Evolutionary conservation across 2,797 vertebrate species (phyloP).

Genomic region (Enoplosus armatus): DNA sequence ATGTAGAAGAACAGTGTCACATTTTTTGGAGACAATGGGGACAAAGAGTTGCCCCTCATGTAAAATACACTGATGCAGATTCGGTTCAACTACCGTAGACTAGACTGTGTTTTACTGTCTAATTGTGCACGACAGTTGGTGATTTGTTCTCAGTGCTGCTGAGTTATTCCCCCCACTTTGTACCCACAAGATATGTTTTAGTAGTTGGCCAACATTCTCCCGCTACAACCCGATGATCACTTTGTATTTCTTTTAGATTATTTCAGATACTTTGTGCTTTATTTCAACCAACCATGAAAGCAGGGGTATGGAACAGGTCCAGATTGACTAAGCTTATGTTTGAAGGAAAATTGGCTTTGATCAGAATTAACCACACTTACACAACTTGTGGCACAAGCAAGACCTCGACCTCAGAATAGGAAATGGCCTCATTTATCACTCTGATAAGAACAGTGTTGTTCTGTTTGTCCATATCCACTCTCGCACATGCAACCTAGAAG

Average conservation of each 20-base stretch:
- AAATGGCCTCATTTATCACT: not conserved
- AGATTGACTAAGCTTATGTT: not conserved
- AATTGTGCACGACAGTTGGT: not conserved
- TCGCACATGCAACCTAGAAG: not conserved
- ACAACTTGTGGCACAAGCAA: not conserved
- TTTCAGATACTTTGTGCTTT: not conserved
- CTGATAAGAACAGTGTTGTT: not conserved
- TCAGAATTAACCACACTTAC: not conserved
- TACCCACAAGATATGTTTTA: not conserved
- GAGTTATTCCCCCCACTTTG: not conserved
- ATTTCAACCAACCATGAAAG: not conserved
- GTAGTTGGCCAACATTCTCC: not conserved
- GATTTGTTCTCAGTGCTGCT: not conserved
- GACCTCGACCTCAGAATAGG: not conserved
- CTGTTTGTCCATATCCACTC: not conserved
- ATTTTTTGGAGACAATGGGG: constrained; percentile 13
- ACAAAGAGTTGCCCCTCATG: constrained; percentile 3
- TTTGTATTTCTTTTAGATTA: not conserved
- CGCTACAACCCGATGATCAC: not conserved
- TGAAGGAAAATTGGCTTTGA: not conserved
- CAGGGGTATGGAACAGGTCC: not conserved
- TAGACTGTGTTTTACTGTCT: not conserved
- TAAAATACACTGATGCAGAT: not conserved
- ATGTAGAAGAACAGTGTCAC: not conserved
- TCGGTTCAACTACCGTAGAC: not conserved